Base-by-base conservation (phyloP, 2,113 vertebrate species). In the Lethenteron reissneri region DNA sequence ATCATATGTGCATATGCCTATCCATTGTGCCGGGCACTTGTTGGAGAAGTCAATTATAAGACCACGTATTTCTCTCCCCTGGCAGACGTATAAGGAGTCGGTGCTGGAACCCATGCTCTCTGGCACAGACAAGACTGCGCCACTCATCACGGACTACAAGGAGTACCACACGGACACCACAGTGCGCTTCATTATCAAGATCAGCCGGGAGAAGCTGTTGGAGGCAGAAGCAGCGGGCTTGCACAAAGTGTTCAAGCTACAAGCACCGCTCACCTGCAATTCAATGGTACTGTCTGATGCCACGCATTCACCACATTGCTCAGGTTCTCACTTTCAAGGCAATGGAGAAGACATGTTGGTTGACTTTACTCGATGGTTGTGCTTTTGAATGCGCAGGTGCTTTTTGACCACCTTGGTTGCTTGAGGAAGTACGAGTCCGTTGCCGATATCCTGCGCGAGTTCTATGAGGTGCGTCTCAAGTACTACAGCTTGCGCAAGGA, bases 361-460 rank as follows among this genome's bases (percentile, higher is more conserved):
- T 11, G 64, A 25, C 25, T 3, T 68, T 10, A 25, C 64, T 68
- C 25, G 64, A 10, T 10, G 64, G n/a, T 17, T 68, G 64, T 64
- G 17, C 14, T 68, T 68, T 68, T 68, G n/a, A 68, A 17, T 68
- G n/a, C 64, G n/a, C 71, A 97, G 94, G 94, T 99, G 80, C 83
- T 99, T n/a, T 99, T 99, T 81, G 94, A 99, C 81, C 94, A 99
- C 78, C 97, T 99, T 92, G 94, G 94, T 21, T 99, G 94, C 79
- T 72, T 99, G 70, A 99, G 97, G 83, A 87, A 95, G 73, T 99
- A 99, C 7, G 94, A 97, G 74, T 94, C 90, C 1, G 92, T 99
- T 70, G 88, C 92, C 58, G 94, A 99, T 75, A 97, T 99, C 76
- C 75, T 99, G 75, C 89, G 84, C 80, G 92, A 99, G 79, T 99